Percentiles rank a stretch among this genome's conserved stretches.
phyloP scores from a whole-genome alignment of 2,888 invertebrate genomes.

The Reticulitermes lucifugus region DNA sequence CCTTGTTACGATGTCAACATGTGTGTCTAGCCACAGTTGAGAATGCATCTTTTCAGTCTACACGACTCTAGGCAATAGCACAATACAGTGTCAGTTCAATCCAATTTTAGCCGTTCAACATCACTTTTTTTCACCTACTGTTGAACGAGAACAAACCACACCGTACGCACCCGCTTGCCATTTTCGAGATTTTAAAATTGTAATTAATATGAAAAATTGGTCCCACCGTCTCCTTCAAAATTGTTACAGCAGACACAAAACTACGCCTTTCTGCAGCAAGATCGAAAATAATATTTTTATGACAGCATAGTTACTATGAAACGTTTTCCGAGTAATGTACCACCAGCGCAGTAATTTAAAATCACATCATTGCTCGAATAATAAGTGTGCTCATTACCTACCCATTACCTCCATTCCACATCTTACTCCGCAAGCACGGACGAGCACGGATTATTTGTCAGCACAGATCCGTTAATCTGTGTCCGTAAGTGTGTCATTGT shows the following conservation, averaged over 20 bases:
- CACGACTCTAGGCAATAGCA: background rate
- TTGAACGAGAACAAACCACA: slow-evolving; percentile 9
- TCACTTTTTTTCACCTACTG: slow-evolving; percentile 19
- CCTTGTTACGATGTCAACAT: background rate
- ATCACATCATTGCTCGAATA: no score
- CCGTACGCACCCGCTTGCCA: slow-evolving; percentile 37
- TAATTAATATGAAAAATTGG: background rate
- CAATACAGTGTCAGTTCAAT: background rate
- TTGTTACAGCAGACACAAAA: no score
- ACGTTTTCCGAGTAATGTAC: no score
- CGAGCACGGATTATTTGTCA: background rate
- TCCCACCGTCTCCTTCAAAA: background rate
- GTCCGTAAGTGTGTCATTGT: slow-evolving; percentile 5
- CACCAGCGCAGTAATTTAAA: no score
- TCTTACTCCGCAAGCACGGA: background rate
- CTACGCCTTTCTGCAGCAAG: no score
- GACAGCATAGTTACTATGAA: no score
- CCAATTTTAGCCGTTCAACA: background rate
- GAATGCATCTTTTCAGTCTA: background rate
- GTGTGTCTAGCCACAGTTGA: background rate
- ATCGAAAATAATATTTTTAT: no score
- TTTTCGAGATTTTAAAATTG: slow-evolving; percentile 17
- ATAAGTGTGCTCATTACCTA: no score
- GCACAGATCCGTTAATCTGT: no score
- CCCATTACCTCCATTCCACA: no score